Conservation (phyloP, 2,888 invertebrate species). For the Diaperis boleti region DNA sequence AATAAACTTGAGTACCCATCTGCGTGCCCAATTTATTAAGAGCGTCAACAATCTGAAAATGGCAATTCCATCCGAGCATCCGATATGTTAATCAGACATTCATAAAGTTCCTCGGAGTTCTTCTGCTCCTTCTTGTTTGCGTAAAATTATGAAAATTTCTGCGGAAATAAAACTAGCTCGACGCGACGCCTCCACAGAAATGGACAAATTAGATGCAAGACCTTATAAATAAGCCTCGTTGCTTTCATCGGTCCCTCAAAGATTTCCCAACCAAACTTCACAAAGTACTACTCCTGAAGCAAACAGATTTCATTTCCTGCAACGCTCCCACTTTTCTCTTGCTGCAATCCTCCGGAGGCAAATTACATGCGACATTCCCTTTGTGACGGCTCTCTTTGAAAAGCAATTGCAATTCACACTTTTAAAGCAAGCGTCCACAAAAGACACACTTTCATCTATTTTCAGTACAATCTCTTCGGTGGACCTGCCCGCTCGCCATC, state of each 20-base stretch:
- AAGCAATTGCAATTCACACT: conserved; percentile 26
- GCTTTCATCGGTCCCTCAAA: conserved; percentile 1
- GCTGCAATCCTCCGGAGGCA: conserved; percentile 10
- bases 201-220: background rate
- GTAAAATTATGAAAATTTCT: too few relatives aligned
- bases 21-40: too few relatives aligned
- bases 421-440: conserved; percentile 14
- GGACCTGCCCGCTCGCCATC: too few relatives aligned
- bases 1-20: too few relatives aligned
- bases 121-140: too few relatives aligned
- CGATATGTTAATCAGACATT: too few relatives aligned
- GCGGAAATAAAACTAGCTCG: background rate
- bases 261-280: background rate
- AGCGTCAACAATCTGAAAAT: too few relatives aligned
- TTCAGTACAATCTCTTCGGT: background rate
- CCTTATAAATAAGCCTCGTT: background rate
- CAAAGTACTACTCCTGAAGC: conserved; percentile 7
- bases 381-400: conserved; percentile 11
- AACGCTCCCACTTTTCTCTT: conserved; percentile 15
- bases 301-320: conserved; percentile 13
- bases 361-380: conserved; percentile 23
- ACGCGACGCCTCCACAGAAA: background rate
- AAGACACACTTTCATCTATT: conserved; percentile 18
- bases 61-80: too few relatives aligned
- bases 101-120: too few relatives aligned